phyloP scores from a whole-genome alignment of 2,888 invertebrate species.

The Plusia festucae region DNA sequence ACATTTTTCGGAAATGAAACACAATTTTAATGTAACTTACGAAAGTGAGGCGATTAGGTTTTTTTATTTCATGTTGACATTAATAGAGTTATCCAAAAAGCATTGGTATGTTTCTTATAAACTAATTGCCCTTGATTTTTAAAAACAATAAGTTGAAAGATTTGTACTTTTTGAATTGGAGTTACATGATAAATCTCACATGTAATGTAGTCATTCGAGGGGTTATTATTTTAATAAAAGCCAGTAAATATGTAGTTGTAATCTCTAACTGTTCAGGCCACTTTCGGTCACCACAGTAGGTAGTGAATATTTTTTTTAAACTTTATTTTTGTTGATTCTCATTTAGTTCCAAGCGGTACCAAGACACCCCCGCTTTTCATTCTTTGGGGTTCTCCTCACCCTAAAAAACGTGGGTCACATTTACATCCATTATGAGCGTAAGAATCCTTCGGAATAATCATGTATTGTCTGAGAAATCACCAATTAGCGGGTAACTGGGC shows the following conservation, averaged over 20 bases:
- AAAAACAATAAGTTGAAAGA: too few species aligned
- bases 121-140: too few species aligned
- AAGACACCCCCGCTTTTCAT: slow-evolving; percentile 43
- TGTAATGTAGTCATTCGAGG: too few species aligned
- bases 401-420: slow-evolving; percentile 44
- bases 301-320: slow-evolving; percentile 6
- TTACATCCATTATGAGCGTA: slow-evolving; percentile 56
- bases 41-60: too few species aligned
- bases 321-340: slow-evolving; percentile 23
- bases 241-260: too few species aligned
- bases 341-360: slow-evolving; percentile 52
- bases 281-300: neutral
- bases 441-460: slow-evolving; percentile 50
- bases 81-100: too few species aligned
- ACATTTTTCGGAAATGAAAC: too few species aligned
- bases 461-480: slow-evolving; percentile 66
- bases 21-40: too few species aligned
- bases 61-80: neutral
- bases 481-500: slow-evolving; percentile 73
- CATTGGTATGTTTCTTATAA: neutral
- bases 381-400: slow-evolving; percentile 37
- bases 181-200: neutral
- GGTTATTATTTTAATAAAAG: too few species aligned
- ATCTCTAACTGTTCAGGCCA: too few species aligned
- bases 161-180: neutral